Evolutionary conservation across 2,888 invertebrate genomes (phyloP), one percentile per base, ranked within the genome.

Genomic region (Oxyteleia sp.): DNA sequence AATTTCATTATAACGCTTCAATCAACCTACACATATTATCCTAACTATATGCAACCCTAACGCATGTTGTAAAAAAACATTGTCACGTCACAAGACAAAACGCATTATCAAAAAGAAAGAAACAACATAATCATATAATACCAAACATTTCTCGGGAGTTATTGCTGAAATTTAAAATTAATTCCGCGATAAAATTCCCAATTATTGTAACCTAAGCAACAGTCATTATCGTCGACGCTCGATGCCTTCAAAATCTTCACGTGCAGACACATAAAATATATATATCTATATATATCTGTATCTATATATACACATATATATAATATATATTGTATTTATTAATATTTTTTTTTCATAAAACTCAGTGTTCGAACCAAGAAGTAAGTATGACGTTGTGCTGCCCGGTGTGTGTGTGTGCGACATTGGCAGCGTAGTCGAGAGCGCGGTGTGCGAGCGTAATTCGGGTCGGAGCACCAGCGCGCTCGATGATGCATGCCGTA

Each of bases 351-450:
- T 49, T 49, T 47, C 64, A 76, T 41, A 90, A 90, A 91, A 92
- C 87, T 90, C 90, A 91, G 88, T 89, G 82, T 84, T 89, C 87
- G 82, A 88, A 90, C 87, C 87, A 88, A 89, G 88, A 79, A 79
- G 87, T 91, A 88, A 87, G 90, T 90, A 90, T 90, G 89, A 90
- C 87, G 78, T 85, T 71, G 88, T 89, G 89, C 91, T 91, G 90
- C 90, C 90, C 90, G 85, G 81, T 89, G 88, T 90, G 87, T 89
- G 88, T 90, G 87, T 87, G 88, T 89, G 78, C 82, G 81, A 84
- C 84, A 79, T 87, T 80, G 83, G 82, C 74, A 74, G 72, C 66
- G 68, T 47, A 55, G 66, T 74, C 72, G 74, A 61, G 66, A 61
- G 80, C 80, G 61, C 74, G 59, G 66, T 43, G 68, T 47, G 59